Conservation (phyloP, 35 echinoderm and acorn worm species). For the Apostichopus japonicus region DNA sequence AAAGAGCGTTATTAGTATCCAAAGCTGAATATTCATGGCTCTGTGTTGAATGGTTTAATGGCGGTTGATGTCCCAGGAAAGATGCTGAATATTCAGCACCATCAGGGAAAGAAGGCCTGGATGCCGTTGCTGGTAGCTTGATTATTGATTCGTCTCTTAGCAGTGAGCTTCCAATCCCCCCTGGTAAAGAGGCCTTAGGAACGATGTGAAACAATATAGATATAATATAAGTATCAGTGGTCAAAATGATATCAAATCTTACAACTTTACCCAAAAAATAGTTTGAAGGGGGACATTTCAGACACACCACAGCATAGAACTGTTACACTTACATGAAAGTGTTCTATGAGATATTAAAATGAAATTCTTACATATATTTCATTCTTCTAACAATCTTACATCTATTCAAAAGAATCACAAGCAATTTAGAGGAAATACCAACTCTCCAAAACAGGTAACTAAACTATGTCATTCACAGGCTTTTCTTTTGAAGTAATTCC, state of each 20-base stretch:
- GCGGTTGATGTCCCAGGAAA: not conserved
- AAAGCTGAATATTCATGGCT: not conserved
- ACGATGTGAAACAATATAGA: too few relatives aligned
- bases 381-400: too few relatives aligned
- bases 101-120: constrained; percentile 2
- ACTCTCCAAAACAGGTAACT: not conserved
- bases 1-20: not conserved
- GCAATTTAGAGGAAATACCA: not conserved
- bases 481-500: too few relatives aligned
- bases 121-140: not conserved
- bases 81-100: not conserved
- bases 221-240: not conserved
- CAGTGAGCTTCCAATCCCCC: not conserved
- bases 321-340: too few relatives aligned
- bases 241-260: not conserved
- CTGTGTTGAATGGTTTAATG: not conserved
- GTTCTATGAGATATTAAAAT: too few relatives aligned
- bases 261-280: not conserved
- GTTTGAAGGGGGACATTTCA: too few relatives aligned
- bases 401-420: too few relatives aligned
- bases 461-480: not conserved
- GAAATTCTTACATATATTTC: too few relatives aligned
- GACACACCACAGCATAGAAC: too few relatives aligned
- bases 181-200: constrained; percentile 21
- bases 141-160: too few relatives aligned